These are phyloP conservation scores for Sinosuthora webbiana DNA, from an alignment of 2,113 vertebrate genomes.

Conservation along the genomic window DNA sequence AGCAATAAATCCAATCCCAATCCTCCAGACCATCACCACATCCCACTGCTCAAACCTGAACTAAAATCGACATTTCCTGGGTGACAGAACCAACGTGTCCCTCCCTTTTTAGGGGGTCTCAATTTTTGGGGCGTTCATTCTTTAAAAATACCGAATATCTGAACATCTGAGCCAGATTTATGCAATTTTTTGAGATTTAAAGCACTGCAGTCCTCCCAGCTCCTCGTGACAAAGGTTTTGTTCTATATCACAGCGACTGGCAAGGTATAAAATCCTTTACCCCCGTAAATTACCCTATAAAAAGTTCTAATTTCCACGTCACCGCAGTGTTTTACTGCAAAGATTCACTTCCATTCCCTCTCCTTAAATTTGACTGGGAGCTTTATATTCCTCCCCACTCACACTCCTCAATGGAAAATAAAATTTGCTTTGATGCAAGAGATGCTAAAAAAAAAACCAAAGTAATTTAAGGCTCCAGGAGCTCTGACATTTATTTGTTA, in stretches of 20 bases:
- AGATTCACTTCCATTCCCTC: slow-evolving; percentile 1
- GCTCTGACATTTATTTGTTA: slow-evolving; percentile 38
- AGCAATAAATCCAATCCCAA: not conserved
- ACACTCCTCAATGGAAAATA: slow-evolving; percentile 25
- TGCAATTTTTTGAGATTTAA: not conserved
- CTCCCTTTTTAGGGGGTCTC: not conserved
- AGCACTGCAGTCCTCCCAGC: not conserved
- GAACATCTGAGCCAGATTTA: not conserved
- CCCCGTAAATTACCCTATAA: slow-evolving; percentile 9
- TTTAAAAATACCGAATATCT: not conserved
- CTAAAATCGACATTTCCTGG: not conserved
- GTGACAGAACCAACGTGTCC: rapidly evolving
- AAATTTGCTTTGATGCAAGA: slow-evolving; percentile 6
- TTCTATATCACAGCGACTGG: not conserved
- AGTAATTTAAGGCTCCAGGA: slow-evolving; percentile 12
- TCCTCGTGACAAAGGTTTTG: not conserved
- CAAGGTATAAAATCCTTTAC: not conserved
- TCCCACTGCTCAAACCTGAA: not conserved
- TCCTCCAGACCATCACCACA: not conserved
- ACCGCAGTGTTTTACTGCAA: not conserved
- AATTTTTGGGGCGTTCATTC: not conserved
- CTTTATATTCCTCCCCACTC: slow-evolving; percentile 4
- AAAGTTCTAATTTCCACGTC: slow-evolving; percentile 41
- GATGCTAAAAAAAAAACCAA: not conserved
- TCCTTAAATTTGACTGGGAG: slow-evolving; percentile 44